A percentile compares a stretch with the other conserved stretches of the same genome.
Conservation (phyloP, 30 jellyfish, hydroid and myxozoan genomes). For the Aurelia sp. region DNA sequence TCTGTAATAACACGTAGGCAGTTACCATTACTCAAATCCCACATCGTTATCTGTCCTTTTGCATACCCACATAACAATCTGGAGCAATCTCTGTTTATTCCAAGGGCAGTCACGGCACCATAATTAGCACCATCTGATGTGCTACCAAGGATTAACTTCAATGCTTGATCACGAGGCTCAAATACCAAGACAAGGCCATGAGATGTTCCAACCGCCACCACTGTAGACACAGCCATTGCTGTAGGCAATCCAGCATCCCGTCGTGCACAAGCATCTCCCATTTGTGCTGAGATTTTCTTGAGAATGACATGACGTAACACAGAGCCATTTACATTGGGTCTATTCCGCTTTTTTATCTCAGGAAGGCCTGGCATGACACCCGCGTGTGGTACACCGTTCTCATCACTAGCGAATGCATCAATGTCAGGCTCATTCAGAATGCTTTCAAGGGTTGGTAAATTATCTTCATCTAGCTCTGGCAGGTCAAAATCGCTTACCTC, state of each 20-base stretch:
- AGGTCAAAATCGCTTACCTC: constrained; percentile 73
- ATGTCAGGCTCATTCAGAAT: constrained; percentile 88
- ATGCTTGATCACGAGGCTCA: constrained; percentile 98
- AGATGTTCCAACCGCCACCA: constrained; percentile 98
- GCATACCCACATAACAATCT: constrained; percentile 98
- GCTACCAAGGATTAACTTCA: constrained; percentile 89
- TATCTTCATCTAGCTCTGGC: constrained; percentile 84
- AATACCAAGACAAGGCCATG: constrained; percentile 96
- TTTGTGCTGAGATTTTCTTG: constrained; percentile 92
- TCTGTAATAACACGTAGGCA: constrained; percentile 96
- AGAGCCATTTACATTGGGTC: constrained; percentile 88
- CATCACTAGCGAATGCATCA: constrained; percentile 71
- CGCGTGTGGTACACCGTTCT: constrained; percentile 59
- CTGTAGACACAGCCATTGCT: constrained; percentile 91
- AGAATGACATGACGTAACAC: constrained; percentile 94
- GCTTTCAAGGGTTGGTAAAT: constrained; percentile 93
- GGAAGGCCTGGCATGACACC: constrained; percentile 70
- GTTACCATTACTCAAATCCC: constrained; percentile 94
- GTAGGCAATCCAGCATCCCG: constrained; percentile 99
- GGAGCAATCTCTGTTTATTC: constrained; percentile 93
- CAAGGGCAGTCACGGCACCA: constrained; percentile 99
- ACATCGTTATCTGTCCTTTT: constrained; percentile 98
- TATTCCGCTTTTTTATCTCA: constrained; percentile 64
- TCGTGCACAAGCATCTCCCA: constrained; percentile 97
- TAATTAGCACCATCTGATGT: constrained; percentile 95